Evolutionary conservation across 2,113 vertebrate genomes (phyloP), one percentile per base, ranked within the genome.

Genomic region (Galeopterus variegatus): DNA sequence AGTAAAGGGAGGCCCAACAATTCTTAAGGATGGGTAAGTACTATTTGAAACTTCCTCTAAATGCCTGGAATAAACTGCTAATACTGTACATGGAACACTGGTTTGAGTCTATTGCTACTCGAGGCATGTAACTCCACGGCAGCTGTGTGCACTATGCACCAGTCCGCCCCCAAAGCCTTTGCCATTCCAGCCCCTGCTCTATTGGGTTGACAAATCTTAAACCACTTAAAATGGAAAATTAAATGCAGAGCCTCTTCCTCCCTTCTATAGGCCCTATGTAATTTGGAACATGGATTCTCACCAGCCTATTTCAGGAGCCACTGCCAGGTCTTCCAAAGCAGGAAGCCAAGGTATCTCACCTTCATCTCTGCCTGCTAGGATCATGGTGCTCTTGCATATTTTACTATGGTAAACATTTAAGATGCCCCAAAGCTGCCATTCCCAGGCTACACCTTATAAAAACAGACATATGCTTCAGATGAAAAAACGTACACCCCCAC

Each of bases 1-100:
- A 93, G 81, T 48, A 93, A 28, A 45, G 73, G 82, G 86, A 95
- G 64, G 82, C 13, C 28, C 62, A 86, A 69, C 54, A 90, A 41
- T 90, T 92, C 80, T 84, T 85, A 96, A 60, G 76, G 90, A 21
- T 93, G 83, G 69, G 36, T 70, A 92, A 96, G 80, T 48, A 88
- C 58, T 92, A 54, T 75, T 60, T 72, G 93, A 96, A 95, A 94
- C 7, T 33, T 83, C n/a, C 93, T 73, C 92, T 85, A 96, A 96
- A 93, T 10, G 50, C 2, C 93, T 79, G 70, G 76, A 84, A 82
- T 93, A 93, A 95, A 93, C 28, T 0, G 93, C 81, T 91, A 73
- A 85, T 90, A 93, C 85, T n/a, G 45, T 24, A 79, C 41, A 17
- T 1, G 23, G 82, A 87, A 36, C 33, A 69, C n/a, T 14, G 31